Evolutionary conservation across 1,140 invertebrate genomes (phyloP).

Genomic region (Bemisia tabaci): DNA sequence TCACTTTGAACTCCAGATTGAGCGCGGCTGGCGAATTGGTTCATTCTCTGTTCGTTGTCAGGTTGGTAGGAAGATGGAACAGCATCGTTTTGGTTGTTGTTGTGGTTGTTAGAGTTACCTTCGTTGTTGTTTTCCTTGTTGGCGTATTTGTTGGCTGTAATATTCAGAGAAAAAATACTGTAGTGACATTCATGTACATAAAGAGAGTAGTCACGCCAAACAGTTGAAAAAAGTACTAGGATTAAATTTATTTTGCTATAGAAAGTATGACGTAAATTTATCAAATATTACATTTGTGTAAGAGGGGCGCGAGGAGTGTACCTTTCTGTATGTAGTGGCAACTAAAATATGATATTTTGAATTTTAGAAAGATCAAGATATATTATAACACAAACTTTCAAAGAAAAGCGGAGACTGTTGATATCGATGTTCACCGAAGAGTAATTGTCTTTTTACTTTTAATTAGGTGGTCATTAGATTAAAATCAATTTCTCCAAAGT

Average conservation of each 20-base stretch:
- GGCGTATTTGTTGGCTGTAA: background rate
- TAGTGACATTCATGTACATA: background rate
- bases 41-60: constrained; percentile 32
- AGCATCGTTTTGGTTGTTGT: constrained; percentile 5
- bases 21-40: constrained; percentile 36
- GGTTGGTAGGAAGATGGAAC: constrained; percentile 17
- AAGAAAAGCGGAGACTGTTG: no score
- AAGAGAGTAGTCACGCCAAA: background rate
- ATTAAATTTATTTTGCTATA: background rate
- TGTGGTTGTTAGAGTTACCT: background rate
- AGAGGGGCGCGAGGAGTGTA: no score
- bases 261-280: no score
- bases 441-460: no score
- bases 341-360: no score
- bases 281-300: no score
- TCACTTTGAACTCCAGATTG: constrained; percentile 32
- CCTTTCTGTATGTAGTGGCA: no score
- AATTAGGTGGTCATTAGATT: no score
- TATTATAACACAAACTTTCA: no score
- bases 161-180: background rate
- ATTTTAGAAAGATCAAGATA: no score
- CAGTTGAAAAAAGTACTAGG: background rate
- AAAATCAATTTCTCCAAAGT: no score
- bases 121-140: constrained; percentile 4
- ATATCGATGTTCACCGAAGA: no score